Evolutionary conservation across 2,113 vertebrate species (phyloP).

Genomic region (Myrmecophaga tridactyla): DNA sequence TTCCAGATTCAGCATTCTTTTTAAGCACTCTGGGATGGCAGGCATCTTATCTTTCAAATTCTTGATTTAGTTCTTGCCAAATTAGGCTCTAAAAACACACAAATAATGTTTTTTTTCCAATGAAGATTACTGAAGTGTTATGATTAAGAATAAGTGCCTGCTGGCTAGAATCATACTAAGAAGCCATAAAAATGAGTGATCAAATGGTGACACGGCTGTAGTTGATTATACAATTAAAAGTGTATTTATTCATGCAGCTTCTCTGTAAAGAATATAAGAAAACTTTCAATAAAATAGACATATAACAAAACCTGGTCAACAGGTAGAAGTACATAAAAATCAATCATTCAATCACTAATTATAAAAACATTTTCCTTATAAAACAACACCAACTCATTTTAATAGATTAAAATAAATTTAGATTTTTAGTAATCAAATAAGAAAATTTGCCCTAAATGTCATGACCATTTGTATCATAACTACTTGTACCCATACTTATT

Average conservation of each 20-base stretch:
- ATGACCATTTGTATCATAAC: not conserved
- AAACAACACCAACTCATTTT: not conserved
- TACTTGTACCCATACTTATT: not conserved
- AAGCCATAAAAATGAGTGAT: constrained; percentile 24
- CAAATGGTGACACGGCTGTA: not conserved
- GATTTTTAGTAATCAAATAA: not conserved
- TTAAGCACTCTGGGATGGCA: not conserved
- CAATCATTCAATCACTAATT: not conserved
- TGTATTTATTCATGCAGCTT: not conserved
- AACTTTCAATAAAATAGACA: not conserved
- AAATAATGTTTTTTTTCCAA: not conserved
- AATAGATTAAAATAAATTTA: not conserved
- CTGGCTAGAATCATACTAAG: not conserved
- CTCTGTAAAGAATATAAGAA: not conserved
- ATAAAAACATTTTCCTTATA: not conserved
- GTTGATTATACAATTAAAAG: constrained; percentile 19
- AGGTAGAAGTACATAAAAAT: not conserved
- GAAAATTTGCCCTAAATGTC: not conserved
- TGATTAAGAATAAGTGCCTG: not conserved
- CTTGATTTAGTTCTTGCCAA: constrained; percentile 13
- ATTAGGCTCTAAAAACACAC: constrained; percentile 14
- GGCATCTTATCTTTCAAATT: constrained; percentile 5
- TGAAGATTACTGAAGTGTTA: constrained; percentile 22
- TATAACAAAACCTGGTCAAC: not conserved
- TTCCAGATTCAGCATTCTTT: not conserved